A percentile compares a stretch with the other conserved stretches of the same genome.
phyloP scores from a whole-genome alignment of 2,113 vertebrate genomes.

The Anguilla japonica region DNA sequence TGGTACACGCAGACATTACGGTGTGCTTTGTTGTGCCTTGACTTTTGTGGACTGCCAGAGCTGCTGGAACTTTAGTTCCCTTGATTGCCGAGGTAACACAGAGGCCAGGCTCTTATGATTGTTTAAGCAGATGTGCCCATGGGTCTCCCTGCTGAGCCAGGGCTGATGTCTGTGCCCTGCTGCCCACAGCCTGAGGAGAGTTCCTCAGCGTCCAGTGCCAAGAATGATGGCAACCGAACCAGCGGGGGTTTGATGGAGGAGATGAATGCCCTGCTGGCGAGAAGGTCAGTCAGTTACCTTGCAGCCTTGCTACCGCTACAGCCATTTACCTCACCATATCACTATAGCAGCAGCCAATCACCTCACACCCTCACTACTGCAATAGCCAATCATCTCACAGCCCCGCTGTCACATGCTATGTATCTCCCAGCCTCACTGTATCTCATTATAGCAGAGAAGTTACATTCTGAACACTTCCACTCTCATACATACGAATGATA shows the following conservation, averaged over 20 bases:
- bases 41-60: not conserved
- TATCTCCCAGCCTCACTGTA: too few species aligned
- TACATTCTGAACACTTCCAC: too few species aligned
- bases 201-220: slow-evolving; percentile 73
- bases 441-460: too few species aligned
- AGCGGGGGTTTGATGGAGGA: slow-evolving; percentile 98
- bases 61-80: not conserved
- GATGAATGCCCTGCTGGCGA: slow-evolving; percentile 96
- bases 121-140: not conserved
- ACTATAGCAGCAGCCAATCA: not conserved
- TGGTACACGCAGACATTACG: not conserved
- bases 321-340: not conserved
- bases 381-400: not conserved
- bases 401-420: not conserved
- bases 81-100: not conserved
- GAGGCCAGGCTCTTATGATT: slow-evolving; percentile 1
- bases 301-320: not conserved
- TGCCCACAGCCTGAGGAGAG: slow-evolving; percentile 81
- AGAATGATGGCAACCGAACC: slow-evolving; percentile 89
- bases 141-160: not conserved
- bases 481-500: not conserved
- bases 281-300: slow-evolving; percentile 76
- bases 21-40: not conserved
- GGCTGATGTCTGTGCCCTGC: slow-evolving; percentile 26
- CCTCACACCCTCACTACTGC: not conserved